These are phyloP conservation scores for Urophycis tenuis DNA, from an alignment of 2,797 vertebrate species.

Conservation along the genomic window DNA sequence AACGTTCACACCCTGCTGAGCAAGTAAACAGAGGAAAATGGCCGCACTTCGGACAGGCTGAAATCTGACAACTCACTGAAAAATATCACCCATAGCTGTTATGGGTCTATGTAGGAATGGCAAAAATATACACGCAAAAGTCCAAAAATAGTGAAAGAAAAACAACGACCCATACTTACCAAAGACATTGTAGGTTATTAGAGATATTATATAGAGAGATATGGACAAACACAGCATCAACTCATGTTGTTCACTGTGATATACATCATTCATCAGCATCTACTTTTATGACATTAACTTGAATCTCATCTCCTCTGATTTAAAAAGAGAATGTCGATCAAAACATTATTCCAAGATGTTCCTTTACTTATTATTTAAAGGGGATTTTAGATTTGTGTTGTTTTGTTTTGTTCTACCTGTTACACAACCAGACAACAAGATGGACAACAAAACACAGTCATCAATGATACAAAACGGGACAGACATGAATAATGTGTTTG, in stretches of 20 bases:
- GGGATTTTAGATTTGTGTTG: slow-evolving; percentile 1
- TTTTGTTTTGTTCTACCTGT: slow-evolving; percentile 28
- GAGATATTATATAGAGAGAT: slow-evolving; percentile 82
- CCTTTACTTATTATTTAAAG: not conserved
- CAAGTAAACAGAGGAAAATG: slow-evolving; percentile 33
- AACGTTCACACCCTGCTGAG: slow-evolving; percentile 43
- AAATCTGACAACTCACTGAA: slow-evolving; percentile 86
- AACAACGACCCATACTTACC: slow-evolving; percentile 76
- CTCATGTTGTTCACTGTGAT: slow-evolving; percentile 73
- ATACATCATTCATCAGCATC: slow-evolving; percentile 68
- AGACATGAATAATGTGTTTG: slow-evolving; percentile 28
- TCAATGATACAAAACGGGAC: slow-evolving; percentile 44
- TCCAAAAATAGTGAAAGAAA: slow-evolving; percentile 53
- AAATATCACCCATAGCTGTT: slow-evolving; percentile 80
- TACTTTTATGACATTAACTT: slow-evolving; percentile 53
- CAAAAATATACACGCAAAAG: slow-evolving; percentile 70
- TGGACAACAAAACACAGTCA: slow-evolving; percentile 53
- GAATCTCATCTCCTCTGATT: slow-evolving; percentile 38
- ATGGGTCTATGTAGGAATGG: slow-evolving; percentile 76
- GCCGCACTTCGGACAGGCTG: slow-evolving; percentile 41
- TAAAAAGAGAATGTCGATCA: slow-evolving; percentile 23
- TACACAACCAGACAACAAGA: slow-evolving; percentile 42
- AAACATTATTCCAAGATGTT: not conserved
- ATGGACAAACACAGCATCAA: slow-evolving; percentile 83
- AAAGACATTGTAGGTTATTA: slow-evolving; percentile 76